Evolutionary conservation across 2,888 invertebrate genomes (phyloP).

Genomic region (Leptarthrus brevirostris): DNA sequence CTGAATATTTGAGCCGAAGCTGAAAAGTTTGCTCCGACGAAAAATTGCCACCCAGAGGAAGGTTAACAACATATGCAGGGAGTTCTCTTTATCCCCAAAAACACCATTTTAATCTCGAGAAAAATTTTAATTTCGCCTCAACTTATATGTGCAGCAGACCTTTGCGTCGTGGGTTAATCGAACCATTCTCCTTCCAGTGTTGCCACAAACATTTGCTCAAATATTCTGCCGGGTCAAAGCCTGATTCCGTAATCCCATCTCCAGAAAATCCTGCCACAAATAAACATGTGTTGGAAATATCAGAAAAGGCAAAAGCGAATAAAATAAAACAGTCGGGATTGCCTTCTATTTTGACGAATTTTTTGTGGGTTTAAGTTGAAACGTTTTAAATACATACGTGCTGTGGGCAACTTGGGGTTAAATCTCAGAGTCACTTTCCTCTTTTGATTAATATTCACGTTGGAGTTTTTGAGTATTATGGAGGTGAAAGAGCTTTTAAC

Average conservation of each 20-base stretch:
- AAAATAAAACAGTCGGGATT: not conserved
- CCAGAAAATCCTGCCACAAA: too few species aligned
- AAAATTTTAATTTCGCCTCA: constrained; percentile 14
- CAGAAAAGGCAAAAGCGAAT: too few species aligned
- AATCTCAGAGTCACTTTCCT: not conserved
- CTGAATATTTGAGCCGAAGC: not conserved
- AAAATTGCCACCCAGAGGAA: not conserved
- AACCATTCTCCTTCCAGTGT: constrained; percentile 1
- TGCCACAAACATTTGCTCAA: constrained; percentile 11
- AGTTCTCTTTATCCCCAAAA: not conserved
- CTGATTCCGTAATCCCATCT: too few species aligned
- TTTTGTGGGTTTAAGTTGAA: too few species aligned
- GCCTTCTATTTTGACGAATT: not conserved
- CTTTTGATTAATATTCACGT: not conserved
- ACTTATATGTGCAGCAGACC: constrained; percentile 23
- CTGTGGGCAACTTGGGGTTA: not conserved
- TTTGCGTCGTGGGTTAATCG: constrained; percentile 6
- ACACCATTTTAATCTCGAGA: constrained; percentile 13
- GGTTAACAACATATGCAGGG: not conserved
- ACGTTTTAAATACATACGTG: constrained; percentile 20
- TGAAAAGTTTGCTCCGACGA: not conserved
- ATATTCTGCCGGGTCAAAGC: too few species aligned
- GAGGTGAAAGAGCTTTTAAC: constrained; percentile 2
- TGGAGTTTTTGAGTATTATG: constrained; percentile 26
- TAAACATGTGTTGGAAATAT: too few species aligned